Evolutionary conservation across 2,797 vertebrate species (phyloP).

Genomic region (Sebastolobus alascanus): DNA sequence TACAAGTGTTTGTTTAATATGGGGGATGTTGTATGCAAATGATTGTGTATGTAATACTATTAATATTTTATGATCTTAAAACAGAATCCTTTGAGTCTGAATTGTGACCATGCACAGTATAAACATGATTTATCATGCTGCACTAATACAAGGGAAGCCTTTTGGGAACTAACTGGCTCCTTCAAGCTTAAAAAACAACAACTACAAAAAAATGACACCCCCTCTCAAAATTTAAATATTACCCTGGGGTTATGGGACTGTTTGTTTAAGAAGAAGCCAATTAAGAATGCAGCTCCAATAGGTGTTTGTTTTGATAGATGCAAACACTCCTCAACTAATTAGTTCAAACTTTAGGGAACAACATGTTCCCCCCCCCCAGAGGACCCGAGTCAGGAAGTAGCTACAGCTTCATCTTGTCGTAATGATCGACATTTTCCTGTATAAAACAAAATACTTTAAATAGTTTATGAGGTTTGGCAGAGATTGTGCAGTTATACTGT

Average conservation of each 20-base stretch:
- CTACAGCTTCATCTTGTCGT: background rate
- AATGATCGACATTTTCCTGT: background rate
- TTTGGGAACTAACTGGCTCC: slow-evolving; percentile 16
- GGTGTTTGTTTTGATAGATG: slow-evolving; percentile 51
- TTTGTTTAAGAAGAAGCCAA: slow-evolving; percentile 54
- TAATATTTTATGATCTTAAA: slow-evolving; percentile 7
- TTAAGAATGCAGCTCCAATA: slow-evolving; percentile 43
- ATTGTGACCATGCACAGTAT: background rate
- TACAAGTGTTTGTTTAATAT: background rate
- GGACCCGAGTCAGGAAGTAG: background rate
- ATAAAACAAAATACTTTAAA: background rate
- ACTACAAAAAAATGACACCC: background rate
- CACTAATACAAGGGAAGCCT: slow-evolving; percentile 10
- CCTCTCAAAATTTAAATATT: background rate
- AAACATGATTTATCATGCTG: slow-evolving; percentile 31
- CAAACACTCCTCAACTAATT: slow-evolving; percentile 32
- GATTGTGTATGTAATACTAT: background rate
- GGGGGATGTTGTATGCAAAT: background rate
- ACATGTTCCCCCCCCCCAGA: background rate
- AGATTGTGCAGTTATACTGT: background rate
- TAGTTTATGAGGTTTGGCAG: background rate
- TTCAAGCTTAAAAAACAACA: slow-evolving; percentile 22
- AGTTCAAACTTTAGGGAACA: slow-evolving; percentile 40
- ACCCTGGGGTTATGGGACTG: slow-evolving; percentile 18
- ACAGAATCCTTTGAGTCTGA: slow-evolving; percentile 1